A percentile compares a stretch with the other conserved stretches of the same genome.
Conservation (phyloP, 2,113 vertebrate genomes). For the Enhydra lutris region DNA sequence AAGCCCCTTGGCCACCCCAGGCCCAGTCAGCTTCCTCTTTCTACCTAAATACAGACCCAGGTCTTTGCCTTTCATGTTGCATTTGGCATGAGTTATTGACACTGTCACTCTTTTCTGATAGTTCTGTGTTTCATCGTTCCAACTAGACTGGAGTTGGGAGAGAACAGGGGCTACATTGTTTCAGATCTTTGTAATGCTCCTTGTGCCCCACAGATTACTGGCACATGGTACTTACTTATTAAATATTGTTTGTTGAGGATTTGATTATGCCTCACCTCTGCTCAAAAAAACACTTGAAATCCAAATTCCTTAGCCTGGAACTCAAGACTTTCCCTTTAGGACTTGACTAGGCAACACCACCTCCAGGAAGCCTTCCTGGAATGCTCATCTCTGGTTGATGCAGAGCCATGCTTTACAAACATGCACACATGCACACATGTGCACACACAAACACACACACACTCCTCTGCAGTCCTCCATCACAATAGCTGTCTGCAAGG, state of each 20-base stretch:
- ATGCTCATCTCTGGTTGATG: not conserved
- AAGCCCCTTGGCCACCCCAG: too few relatives aligned
- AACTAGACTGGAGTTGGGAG: not conserved
- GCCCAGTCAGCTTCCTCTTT: fast-evolving
- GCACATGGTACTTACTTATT: not conserved
- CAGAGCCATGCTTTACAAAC: not conserved
- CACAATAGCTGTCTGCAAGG: not conserved
- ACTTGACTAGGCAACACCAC: not conserved
- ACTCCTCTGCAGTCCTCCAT: not conserved
- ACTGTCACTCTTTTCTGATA: not conserved
- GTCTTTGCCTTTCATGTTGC: not conserved
- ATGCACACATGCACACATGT: too few relatives aligned
- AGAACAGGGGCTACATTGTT: not conserved
- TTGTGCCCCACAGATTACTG: too few relatives aligned
- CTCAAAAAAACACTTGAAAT: not conserved
- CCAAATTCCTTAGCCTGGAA: not conserved
- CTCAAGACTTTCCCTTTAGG: not conserved
- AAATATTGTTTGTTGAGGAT: not conserved
- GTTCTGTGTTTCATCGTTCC: not conserved
- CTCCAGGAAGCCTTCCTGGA: not conserved
- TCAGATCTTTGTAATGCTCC: not conserved
- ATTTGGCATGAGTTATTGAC: not conserved
- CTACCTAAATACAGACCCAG: fast-evolving
- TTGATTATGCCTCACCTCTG: not conserved
- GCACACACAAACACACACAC: not conserved